Evolutionary conservation across 2,113 vertebrate species (phyloP), one percentile per base, ranked within the genome.

Genomic region (Onychostoma macrolepis): DNA sequence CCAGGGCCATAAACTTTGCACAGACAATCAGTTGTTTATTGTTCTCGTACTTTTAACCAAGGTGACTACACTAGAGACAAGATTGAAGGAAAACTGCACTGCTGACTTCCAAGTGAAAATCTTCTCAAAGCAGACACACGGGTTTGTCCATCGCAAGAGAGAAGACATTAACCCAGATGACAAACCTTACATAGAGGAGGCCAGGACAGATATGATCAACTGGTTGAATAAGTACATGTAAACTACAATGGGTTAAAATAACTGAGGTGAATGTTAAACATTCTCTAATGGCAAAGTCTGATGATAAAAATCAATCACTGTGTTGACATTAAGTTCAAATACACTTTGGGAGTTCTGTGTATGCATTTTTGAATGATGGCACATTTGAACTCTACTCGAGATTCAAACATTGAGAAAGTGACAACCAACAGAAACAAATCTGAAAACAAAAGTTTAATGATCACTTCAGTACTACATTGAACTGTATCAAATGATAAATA

Each of bases 71-170:
- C 84, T 99, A 83, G 96, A 97, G 77, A 91, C 94, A 85, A 97
- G 94, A 41, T 87, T 99, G 84, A 94, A 96, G 88, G 92, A 96
- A 56, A 96, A 96, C 65, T 97, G 97, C 92, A 93, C 79, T 63
- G 95, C 96, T 77, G 92, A 95, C 13, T 95, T 97, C 85, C 93
- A 96, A 90, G 94, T 98, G 87, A 99, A 98, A 93, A 93, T 98
- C 41, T 99, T 97, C 90, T 95, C 97, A 0, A 95, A 96, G 33
- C 97, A 99, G 92, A 96, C 96, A 13, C 97, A 98, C 6, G 98
- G 97, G 1, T 99, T 98, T 89, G 97, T 96, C 86, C 96, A 99
- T 72, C 93, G 97, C 21, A 96, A 97, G 89, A 95, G 93, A 85
- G 97, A 98, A 83, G 97, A 98, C 50, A 95, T 96, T 67, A 96